Percentiles rank a stretch among this genome's conserved stretches.
Conservation (phyloP, 2,888 invertebrate genomes). For the Smittia aterrima region DNA sequence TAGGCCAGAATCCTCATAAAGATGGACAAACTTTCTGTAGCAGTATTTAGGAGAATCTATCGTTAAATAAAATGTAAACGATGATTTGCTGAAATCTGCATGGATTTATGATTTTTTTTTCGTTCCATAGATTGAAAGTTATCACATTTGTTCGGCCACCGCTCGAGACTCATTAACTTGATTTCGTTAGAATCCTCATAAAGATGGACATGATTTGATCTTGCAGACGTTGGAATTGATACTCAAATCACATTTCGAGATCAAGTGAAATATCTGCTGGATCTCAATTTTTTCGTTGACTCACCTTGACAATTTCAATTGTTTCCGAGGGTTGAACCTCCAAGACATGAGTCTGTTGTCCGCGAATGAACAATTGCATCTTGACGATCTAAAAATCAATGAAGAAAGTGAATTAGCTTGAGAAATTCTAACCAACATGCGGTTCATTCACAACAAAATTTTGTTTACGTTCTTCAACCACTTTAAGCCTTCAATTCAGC, state of each 20-base stretch:
- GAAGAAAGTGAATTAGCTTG: neutral
- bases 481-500: too few relatives aligned
- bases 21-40: conserved; percentile 19
- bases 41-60: conserved; percentile 14
- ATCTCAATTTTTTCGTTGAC: conserved; percentile 42
- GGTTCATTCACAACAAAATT: neutral
- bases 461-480: conserved; percentile 10
- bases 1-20: conserved; percentile 28
- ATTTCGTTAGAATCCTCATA: conserved; percentile 18
- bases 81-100: conserved; percentile 31
- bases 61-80: neutral
- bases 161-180: conserved; percentile 22
- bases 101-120: too few relatives aligned
- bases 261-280: conserved; percentile 27
- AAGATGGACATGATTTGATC: conserved; percentile 15
- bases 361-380: conserved; percentile 54
- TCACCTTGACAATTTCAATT: conserved; percentile 52
- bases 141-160: conserved; percentile 4
- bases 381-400: conserved; percentile 43
- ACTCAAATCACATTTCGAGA: neutral
- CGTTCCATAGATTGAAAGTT: neutral
- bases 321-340: conserved; percentile 52
- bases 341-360: conserved; percentile 50
- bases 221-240: conserved; percentile 21
- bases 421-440: conserved; percentile 5